These are phyloP conservation scores for Dermolepida albohirtum DNA, from an alignment of 2,888 invertebrate species.

Conservation along the genomic window DNA sequence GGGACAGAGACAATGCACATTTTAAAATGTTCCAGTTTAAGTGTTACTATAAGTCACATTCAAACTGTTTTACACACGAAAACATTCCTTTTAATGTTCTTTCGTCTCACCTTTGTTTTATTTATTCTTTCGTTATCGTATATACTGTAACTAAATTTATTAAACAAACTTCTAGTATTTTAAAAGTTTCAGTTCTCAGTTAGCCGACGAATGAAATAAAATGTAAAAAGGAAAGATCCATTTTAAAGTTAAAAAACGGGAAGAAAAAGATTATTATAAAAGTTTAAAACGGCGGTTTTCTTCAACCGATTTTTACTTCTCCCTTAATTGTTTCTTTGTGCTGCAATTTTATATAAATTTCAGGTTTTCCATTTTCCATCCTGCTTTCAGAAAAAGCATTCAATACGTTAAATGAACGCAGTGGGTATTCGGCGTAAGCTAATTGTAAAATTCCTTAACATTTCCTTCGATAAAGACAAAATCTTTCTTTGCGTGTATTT, in stretches of 20 bases:
- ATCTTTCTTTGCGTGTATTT: constrained; percentile 20
- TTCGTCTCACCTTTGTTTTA: background rate
- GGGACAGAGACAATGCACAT: constrained; percentile 9
- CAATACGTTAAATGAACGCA: constrained; percentile 60
- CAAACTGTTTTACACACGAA: constrained; percentile 3
- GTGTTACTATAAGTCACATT: constrained; percentile 11
- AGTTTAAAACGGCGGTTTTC: constrained; percentile 56
- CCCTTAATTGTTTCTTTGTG: constrained; percentile 65
- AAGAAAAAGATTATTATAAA: constrained; percentile 32
- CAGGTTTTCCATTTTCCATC: constrained; percentile 10
- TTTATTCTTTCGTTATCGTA: constrained; percentile 12
- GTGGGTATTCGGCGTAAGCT: constrained; percentile 57
- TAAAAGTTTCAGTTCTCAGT: constrained; percentile 14
- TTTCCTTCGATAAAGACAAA: constrained; percentile 11
- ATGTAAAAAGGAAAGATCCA: constrained; percentile 1
- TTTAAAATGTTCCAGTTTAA: constrained; percentile 22
- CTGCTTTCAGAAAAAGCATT: constrained; percentile 50
- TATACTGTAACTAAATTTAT: constrained; percentile 25
- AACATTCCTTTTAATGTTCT: constrained; percentile 21
- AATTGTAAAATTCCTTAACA: constrained; percentile 56
- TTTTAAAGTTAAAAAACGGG: constrained; percentile 9
- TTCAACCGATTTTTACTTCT: constrained; percentile 62
- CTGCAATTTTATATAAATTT: constrained; percentile 31
- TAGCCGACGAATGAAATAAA: constrained; percentile 6
- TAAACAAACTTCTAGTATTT: constrained; percentile 25